Base-by-base conservation (phyloP, 2,888 invertebrate genomes). In the Eupeodes latifasciatus region DNA sequence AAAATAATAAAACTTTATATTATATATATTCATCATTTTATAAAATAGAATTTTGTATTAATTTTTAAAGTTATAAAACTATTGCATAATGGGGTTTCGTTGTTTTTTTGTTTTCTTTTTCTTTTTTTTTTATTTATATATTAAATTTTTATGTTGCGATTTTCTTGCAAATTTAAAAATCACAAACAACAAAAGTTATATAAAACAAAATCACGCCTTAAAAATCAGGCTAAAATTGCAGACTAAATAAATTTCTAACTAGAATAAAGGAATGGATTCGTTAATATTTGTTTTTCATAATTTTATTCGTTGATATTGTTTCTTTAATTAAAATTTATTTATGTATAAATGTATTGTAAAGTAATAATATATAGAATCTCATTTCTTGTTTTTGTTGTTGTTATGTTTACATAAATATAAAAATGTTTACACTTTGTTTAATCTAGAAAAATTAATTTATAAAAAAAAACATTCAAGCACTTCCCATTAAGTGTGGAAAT, bases 211-310 rank as follows among this genome's bases (percentile, higher is more conserved):
- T 51, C 91, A 92, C 91, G 75, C 79, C 87, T 87, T 91, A 90
- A 92, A 91, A 89, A 90, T 90, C 90, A 92, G 91, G 76, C 81
- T 36, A 11, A 51, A 12, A 44, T 78, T 81, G 85, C 67, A 75
- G 86, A 83, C 75, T 83, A 64, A 81, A 62, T 74, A 66, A 55
- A 55, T 77, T 76, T 82, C 82, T 79, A 83, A 82, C 82, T 87
- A 84, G 72, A 87, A 77, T 51, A 79, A 72, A n/a, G 16, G 57
- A 53, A 83, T 69, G 71, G 83, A 79, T 64, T 62, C 66, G 53
- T 27, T 66, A 66, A 34, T 71, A 53, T 36, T 79, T 51, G 16
- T 66, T 4, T 61, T 62, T 59, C 14, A 27, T 4, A 47, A 5
- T 34, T 40, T 62, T 16, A 40, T 47, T 64, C 36, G 36, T 57